Conservation (phyloP, 92 coral and sea anemone genomes). For the Epizoanthus scotinus region DNA sequence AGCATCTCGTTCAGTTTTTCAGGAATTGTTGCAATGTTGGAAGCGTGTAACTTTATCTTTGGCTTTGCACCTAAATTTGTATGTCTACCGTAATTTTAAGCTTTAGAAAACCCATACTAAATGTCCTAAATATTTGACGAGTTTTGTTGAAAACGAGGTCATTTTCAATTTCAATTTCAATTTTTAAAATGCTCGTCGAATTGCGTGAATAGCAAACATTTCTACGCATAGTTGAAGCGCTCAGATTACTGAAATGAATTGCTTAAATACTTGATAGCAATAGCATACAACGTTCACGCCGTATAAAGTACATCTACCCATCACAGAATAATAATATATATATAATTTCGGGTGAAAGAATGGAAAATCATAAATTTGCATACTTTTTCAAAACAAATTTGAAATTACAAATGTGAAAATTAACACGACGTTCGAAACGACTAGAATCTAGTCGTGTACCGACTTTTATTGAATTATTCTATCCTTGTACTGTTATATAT, state of each 20-base stretch:
- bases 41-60: too few relatives aligned
- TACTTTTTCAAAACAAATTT: too few relatives aligned
- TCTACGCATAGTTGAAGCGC: background rate
- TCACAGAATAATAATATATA: background rate
- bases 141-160: background rate
- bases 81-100: background rate
- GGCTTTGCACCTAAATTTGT: too few relatives aligned
- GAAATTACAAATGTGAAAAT: too few relatives aligned
- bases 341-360: background rate
- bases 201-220: background rate
- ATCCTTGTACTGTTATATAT: too few relatives aligned
- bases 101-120: background rate
- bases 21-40: too few relatives aligned
- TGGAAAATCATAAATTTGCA: conserved; percentile 1
- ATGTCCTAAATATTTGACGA: background rate
- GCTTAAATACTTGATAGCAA: background rate
- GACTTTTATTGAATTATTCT: too few relatives aligned
- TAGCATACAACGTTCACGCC: background rate
- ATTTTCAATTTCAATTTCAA: background rate
- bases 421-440: too few relatives aligned
- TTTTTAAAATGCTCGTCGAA: background rate
- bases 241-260: background rate
- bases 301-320: background rate
- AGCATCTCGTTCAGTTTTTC: too few relatives aligned
- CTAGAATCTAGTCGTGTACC: too few relatives aligned